Evolutionary conservation across 2,888 invertebrate species (phyloP).

Genomic region (Eupeodes latifasciatus): DNA sequence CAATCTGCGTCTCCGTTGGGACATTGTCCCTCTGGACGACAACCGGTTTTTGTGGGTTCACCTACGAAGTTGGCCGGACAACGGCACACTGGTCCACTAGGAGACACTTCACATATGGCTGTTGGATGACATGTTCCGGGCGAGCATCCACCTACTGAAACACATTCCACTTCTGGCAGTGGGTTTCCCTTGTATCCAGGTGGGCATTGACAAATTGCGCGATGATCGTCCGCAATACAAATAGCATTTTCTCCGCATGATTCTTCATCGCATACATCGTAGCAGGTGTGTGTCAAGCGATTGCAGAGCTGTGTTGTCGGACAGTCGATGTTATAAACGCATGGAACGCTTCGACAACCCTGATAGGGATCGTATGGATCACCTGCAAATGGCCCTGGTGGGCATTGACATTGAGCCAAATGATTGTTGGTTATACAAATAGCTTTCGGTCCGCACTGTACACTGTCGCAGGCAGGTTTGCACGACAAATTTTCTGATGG

Average conservation of each 20-base stretch:
- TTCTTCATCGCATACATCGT: constrained; percentile 91
- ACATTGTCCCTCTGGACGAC: constrained; percentile 91
- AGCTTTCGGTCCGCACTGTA: constrained; percentile 93
- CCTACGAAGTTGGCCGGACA: constrained; percentile 91
- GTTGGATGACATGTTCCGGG: constrained; percentile 92
- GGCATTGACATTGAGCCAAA: constrained; percentile 94
- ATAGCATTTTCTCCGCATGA: constrained; percentile 95
- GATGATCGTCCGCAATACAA: constrained; percentile 94
- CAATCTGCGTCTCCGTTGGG: constrained; percentile 90
- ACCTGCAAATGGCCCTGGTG: constrained; percentile 93
- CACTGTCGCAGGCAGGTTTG: constrained; percentile 90
- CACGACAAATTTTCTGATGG: constrained; percentile 87
- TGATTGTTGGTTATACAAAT: constrained; percentile 95
- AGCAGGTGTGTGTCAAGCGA: constrained; percentile 92
- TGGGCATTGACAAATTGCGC: constrained; percentile 93
- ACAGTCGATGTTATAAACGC: constrained; percentile 94
- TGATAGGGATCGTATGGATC: constrained; percentile 91
- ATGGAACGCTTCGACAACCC: constrained; percentile 92
- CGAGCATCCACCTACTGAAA: constrained; percentile 88
- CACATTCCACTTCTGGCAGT: constrained; percentile 92
- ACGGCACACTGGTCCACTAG: constrained; percentile 90
- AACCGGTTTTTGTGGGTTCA: constrained; percentile 91
- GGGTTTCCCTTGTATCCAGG: constrained; percentile 93
- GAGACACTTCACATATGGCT: constrained; percentile 90
- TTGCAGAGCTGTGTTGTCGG: constrained; percentile 92